A percentile compares a stretch with the other conserved stretches of the same genome.
These are phyloP conservation scores for Taurulus bubalis DNA, from an alignment of 2,113 vertebrate genomes.

Conservation along the genomic window DNA sequence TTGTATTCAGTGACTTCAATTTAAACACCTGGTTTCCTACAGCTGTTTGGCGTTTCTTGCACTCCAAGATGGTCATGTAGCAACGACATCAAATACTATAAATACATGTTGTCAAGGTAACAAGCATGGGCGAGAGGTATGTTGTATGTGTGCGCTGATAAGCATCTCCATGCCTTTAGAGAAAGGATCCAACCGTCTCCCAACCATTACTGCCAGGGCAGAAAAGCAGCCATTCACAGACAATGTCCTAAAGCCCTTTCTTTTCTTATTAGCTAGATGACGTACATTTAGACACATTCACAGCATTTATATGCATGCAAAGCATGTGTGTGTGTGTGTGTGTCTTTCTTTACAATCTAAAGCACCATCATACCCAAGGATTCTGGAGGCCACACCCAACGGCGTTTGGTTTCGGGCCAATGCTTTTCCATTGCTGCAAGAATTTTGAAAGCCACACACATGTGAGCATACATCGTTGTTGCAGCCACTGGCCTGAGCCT, in stretches of 20 bases:
- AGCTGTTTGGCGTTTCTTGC: neutral
- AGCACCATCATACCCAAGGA: neutral
- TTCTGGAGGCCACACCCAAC: neutral
- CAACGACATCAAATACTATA: constrained; percentile 20
- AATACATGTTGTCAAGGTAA: constrained; percentile 49
- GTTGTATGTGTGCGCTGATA: constrained; percentile 18
- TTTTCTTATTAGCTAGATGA: neutral
- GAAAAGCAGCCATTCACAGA: neutral
- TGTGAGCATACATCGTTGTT: neutral
- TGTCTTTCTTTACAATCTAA: neutral
- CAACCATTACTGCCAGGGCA: neutral
- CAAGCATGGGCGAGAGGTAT: constrained; percentile 1
- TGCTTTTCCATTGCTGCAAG: constrained; percentile 21
- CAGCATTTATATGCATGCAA: neutral
- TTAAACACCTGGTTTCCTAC: neutral
- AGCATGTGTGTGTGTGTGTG: neutral
- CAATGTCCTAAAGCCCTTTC: too few species aligned
- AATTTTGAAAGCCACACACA: neutral
- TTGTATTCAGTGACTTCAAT: neutral
- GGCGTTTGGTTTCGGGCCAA: constrained; percentile 24
- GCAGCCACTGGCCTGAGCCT: neutral
- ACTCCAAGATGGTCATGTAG: neutral
- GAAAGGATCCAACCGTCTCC: neutral
- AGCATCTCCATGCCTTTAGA: constrained; percentile 5
- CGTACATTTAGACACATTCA: neutral